Base-by-base conservation (phyloP, 2,888 invertebrate species). In the Drosophila dives region DNA sequence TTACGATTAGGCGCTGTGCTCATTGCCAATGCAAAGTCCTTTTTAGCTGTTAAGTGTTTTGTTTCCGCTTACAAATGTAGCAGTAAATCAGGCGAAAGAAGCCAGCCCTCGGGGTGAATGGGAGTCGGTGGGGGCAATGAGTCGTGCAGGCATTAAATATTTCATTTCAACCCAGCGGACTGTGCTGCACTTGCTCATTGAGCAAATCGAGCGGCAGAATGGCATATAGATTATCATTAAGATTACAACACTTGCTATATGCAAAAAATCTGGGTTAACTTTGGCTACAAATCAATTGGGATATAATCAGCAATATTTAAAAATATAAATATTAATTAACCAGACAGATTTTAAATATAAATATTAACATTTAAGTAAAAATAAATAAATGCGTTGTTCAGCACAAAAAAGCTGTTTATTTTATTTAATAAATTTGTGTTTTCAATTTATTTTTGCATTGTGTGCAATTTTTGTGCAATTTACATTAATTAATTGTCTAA, bases 11-110 rank as follows among this genome's bases (percentile, higher is more conserved):
- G 11, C 62, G 50, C 33, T 11, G 55, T 34, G 65, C 84, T 89
- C 85, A 89, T 85, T 89, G 84, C 69, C 64, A 69, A 85, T 85
- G 85, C 85, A 86, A 85, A 89, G 82, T 81, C 85, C 81, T 71
- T 86, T 81, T 83, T 77, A 89, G 89, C 89, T 80, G 81, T 86
- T 85, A 89, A 85, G 85, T 85, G 87, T 84, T 85, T 84, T 86
- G 82, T 74, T 72, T 86, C 89, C 72, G 71, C 85, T 89, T 80
- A 89, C 89, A 77, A 86, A 79, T 86, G 80, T 84, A 71, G 81
- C 70, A 80, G 79, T 72, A 86, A 89, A 84, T 81, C 81, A 84
- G 75, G 59, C 70, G 58, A 20, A 72, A 72, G 45, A 63, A 72
- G 68, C 73, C 69, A 64, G 23, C 23, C 42, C 45, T 48, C 40